Base-by-base conservation (phyloP, 2,888 invertebrate species). In the Calameuta idolon region DNA sequence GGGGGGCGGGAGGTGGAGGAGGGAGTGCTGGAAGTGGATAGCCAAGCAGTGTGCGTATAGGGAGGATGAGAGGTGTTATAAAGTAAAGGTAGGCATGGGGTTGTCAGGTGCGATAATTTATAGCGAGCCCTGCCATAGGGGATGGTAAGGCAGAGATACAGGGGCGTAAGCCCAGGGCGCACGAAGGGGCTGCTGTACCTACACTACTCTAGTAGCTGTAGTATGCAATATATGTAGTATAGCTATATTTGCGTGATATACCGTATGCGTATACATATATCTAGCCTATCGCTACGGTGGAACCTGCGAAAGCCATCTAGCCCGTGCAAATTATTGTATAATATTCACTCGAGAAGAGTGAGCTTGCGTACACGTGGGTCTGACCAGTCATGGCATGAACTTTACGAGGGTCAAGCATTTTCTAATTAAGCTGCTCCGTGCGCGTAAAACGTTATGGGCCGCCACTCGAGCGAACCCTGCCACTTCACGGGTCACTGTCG, bases 361-460 rank as follows among this genome's bases (percentile, higher is more conserved):
- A 35, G 68, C 73, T 77, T 75, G 74, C 69, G 68, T 33, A 74
- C 68, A n/a, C 69, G 75, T 74, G 73, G 75, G 71, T 31, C 71
- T 31, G 31, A 4, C 37, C 74, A 15, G 34, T n/a, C 73, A 76
- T 76, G 74, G 76, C 77, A 76, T 75, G 78, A 81, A 81, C 80
- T 86, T 86, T 88, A 87, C 86, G 86, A 87, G 85, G 87, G 88
- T 88, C 87, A 88, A 88, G 87, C 87, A 88, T 89, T 88, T 89
- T 87, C 88, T 88, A 88, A 88, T 88, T 88, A 88, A 89, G 85
- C 84, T 84, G 83, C 84, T 83, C 83, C 84, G 81, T 76, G 75
- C 83, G 79, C 87, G 85, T 88, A 87, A 87, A 87, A 87, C 84
- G 85, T 85, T 87, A 85, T 79, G 84, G 81, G 9, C 23, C 85